These are phyloP conservation scores for Eucidaris tribuloides DNA, from an alignment of 35 echinoderm and acorn worm species.

Conservation along the genomic window DNA sequence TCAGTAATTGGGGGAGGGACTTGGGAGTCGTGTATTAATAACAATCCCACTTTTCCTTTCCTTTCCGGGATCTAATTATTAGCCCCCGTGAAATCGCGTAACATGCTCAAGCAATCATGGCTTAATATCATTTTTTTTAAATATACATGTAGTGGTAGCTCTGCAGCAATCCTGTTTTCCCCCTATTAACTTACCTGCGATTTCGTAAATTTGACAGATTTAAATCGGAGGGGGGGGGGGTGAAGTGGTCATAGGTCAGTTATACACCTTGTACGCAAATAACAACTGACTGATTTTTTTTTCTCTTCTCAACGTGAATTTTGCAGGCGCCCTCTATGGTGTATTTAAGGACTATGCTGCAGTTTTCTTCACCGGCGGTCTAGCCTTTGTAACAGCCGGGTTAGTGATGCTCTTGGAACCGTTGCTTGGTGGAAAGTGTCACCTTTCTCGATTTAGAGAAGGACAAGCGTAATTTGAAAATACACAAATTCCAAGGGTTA, in stretches of 20 bases:
- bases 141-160: background rate
- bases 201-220: background rate
- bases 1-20: no score
- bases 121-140: background rate
- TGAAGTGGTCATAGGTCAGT: background rate
- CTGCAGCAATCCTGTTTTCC: background rate
- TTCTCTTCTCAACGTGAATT: background rate
- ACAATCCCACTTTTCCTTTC: no score
- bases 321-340: conserved; percentile 57
- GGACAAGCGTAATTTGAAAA: no score
- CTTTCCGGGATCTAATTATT: no score
- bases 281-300: background rate
- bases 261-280: background rate
- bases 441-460: no score
- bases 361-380: conserved; percentile 58
- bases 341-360: conserved; percentile 40
- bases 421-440: conserved; percentile 10
- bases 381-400: conserved; percentile 59
- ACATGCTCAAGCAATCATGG: background rate
- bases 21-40: no score
- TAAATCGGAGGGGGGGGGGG: background rate
- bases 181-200: background rate
- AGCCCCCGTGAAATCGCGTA: no score
- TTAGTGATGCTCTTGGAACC: conserved; percentile 44
- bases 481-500: no score